phyloP scores from a whole-genome alignment of 2,113 vertebrate genomes.

The Stegastes partitus region DNA sequence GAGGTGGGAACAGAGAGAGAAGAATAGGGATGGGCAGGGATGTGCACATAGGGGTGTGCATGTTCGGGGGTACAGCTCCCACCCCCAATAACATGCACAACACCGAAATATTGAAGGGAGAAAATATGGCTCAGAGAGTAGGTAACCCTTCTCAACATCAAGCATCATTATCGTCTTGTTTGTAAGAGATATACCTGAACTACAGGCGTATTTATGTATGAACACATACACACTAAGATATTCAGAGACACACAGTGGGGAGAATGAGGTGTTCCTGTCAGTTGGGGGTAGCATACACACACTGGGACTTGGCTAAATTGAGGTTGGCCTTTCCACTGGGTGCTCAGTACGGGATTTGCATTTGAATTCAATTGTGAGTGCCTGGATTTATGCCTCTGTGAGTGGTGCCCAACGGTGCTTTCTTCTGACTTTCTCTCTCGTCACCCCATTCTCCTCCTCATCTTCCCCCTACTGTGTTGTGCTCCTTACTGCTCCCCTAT shows the following conservation, averaged over 20 bases:
- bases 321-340: conserved; percentile 75
- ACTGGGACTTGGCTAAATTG: conserved; percentile 77
- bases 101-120: background rate
- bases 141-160: no score
- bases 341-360: conserved; percentile 80
- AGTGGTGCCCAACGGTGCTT: conserved; percentile 76
- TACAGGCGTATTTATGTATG: background rate
- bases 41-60: conserved; percentile 37
- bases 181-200: conserved; percentile 5
- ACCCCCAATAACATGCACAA: conserved; percentile 4
- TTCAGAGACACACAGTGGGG: conserved; percentile 44
- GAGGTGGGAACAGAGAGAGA: conserved; percentile 46
- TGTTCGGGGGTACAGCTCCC: conserved; percentile 9
- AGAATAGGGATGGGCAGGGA: conserved; percentile 55
- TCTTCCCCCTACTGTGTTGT: conserved; percentile 44
- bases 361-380: conserved; percentile 84
- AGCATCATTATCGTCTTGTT: background rate
- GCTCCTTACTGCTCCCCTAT: conserved; percentile 26
- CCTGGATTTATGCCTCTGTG: conserved; percentile 79
- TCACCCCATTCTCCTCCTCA: conserved; percentile 40
- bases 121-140: background rate
- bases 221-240: conserved; percentile 18
- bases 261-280: conserved; percentile 72
- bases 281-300: conserved; percentile 63
- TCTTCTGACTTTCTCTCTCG: conserved; percentile 49